These are phyloP conservation scores for Tachystola acroxantha DNA, from an alignment of 2,888 invertebrate genomes.

Conservation along the genomic window DNA sequence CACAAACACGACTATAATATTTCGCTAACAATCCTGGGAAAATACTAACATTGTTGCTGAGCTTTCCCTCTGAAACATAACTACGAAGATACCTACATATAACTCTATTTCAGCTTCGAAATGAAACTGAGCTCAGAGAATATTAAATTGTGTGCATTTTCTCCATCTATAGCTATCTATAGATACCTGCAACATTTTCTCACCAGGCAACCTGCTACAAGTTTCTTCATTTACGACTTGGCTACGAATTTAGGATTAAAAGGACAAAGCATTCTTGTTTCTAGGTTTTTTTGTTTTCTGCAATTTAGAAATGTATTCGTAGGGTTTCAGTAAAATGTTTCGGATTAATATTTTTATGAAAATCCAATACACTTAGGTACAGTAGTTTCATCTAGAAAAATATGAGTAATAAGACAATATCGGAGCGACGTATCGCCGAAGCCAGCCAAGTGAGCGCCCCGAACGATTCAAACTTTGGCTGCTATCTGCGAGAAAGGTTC, in stretches of 20 bases:
- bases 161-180: too few species aligned
- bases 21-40: conserved; percentile 29
- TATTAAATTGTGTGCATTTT: conserved; percentile 5
- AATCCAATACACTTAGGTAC: not conserved
- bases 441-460: conserved; percentile 7
- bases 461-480: conserved; percentile 24
- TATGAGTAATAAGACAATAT: conserved; percentile 8
- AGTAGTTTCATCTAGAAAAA: not conserved
- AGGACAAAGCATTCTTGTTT: too few species aligned
- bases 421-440: conserved; percentile 2
- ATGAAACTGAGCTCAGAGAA: conserved; percentile 12
- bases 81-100: conserved; percentile 6
- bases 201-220: too few species aligned
- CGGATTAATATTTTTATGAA: too few species aligned
- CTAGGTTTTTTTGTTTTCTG: too few species aligned
- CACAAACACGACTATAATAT: conserved; percentile 52
- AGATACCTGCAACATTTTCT: too few species aligned
- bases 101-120: conserved; percentile 10
- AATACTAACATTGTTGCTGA: conserved; percentile 44
- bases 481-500: conserved; percentile 39
- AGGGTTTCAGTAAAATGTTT: too few species aligned
- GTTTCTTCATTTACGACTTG: too few species aligned
- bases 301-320: too few species aligned
- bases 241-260: too few species aligned
- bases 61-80: conserved; percentile 14